phyloP scores from a whole-genome alignment of 2,797 vertebrate genomes.

The Nyctalus aviator region DNA sequence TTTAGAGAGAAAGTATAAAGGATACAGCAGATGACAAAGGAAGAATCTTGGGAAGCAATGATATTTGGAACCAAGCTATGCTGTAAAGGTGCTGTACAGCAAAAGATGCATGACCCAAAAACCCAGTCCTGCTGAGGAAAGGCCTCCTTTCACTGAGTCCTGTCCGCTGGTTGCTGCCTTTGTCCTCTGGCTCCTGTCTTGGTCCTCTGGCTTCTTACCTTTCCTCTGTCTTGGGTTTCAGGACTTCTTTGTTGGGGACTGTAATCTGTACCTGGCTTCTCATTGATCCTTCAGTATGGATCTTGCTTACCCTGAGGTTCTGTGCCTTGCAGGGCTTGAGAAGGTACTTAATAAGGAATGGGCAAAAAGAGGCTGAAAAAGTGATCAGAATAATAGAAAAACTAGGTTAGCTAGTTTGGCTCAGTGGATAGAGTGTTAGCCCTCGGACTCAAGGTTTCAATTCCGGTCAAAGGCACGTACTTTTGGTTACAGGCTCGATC shows the following conservation, averaged over 20 bases:
- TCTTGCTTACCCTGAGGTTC: background rate
- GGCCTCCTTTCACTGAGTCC: background rate
- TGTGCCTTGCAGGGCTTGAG: background rate
- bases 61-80: background rate
- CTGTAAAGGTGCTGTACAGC: background rate
- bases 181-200: background rate
- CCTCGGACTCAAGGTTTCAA: too few relatives aligned
- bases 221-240: background rate
- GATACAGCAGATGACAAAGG: background rate
- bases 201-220: background rate
- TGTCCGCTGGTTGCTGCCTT: background rate
- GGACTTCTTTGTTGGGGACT: background rate
- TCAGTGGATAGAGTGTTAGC: too few relatives aligned
- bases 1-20: background rate
- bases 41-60: background rate
- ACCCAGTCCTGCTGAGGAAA: background rate
- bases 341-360: background rate
- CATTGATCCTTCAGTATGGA: background rate
- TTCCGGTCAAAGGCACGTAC: too few relatives aligned
- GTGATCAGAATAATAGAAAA: background rate
- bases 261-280: background rate
- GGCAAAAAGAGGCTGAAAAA: background rate
- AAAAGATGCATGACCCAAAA: background rate
- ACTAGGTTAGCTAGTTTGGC: too few relatives aligned
- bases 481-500: too few relatives aligned